These are phyloP conservation scores for Drosophila kambysellisi DNA, from an alignment of 2,888 invertebrate genomes.

Conservation along the genomic window DNA sequence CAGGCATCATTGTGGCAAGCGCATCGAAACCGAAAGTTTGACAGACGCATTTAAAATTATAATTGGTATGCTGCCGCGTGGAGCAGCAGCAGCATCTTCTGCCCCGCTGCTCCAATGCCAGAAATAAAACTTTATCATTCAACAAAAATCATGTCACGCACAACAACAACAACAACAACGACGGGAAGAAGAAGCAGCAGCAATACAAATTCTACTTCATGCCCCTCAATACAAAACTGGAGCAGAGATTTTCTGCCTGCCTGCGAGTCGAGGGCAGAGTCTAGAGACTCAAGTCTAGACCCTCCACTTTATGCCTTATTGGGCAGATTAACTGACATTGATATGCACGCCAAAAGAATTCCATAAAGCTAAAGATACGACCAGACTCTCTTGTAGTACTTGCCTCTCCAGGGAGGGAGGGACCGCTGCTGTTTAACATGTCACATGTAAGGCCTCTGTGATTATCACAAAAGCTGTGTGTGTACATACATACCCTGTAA, in stretches of 20 bases:
- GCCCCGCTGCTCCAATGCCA: constrained; percentile 25
- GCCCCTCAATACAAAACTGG: constrained; percentile 45
- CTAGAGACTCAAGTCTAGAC: constrained; percentile 27
- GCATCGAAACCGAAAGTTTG: constrained; percentile 66
- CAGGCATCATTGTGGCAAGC: constrained; percentile 1
- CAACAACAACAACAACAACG: constrained; percentile 15
- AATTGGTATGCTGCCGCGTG: constrained; percentile 78
- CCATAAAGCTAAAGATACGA: constrained; percentile 58
- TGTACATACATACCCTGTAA: constrained; percentile 26
- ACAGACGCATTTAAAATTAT: constrained; percentile 80
- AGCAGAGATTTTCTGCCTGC: constrained; percentile 49
- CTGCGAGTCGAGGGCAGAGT: constrained; percentile 42
- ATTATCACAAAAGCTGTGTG: constrained; percentile 52
- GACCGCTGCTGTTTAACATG: constrained; percentile 56
- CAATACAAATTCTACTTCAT: constrained; percentile 17
- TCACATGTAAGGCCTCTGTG: constrained; percentile 61
- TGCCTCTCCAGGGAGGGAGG: constrained; percentile 2
- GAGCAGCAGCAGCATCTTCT: not conserved
- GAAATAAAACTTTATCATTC: constrained; percentile 65
- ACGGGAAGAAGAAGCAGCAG: not conserved
- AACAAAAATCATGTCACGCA: constrained; percentile 81
- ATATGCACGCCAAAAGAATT: constrained; percentile 60
- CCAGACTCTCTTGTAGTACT: constrained; percentile 51
- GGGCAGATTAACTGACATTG: constrained; percentile 68
- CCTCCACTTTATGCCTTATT: constrained; percentile 56